Conservation (phyloP, 1,140 invertebrate species). For the Neelides sp. region DNA sequence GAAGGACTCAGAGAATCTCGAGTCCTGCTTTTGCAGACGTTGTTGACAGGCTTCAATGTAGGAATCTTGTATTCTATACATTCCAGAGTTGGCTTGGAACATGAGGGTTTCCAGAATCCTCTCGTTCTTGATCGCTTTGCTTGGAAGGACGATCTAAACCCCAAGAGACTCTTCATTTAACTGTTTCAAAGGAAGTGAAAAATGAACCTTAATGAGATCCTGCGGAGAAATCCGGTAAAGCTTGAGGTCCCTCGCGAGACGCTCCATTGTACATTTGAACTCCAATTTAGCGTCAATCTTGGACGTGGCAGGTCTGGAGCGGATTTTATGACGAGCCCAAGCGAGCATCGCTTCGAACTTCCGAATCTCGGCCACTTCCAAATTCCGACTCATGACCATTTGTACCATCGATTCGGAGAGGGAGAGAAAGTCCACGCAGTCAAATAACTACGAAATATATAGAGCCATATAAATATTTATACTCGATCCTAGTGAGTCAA, state of each 20-base stretch:
- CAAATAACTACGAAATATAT: slow-evolving; percentile 53
- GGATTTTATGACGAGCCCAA: slow-evolving; percentile 73
- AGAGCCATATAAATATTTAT: neutral
- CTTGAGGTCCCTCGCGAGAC: slow-evolving; percentile 74
- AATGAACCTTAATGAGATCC: slow-evolving; percentile 70
- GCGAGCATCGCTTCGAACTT: slow-evolving; percentile 87
- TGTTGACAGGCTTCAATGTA: slow-evolving; percentile 76
- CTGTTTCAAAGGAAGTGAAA: neutral
- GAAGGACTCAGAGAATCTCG: slow-evolving; percentile 62
- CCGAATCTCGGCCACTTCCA: slow-evolving; percentile 73
- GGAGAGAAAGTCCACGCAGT: slow-evolving; percentile 65
- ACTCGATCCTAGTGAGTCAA: neutral
- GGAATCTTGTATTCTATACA: slow-evolving; percentile 77
- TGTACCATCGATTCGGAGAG: slow-evolving; percentile 88
- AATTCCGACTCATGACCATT: slow-evolving; percentile 77
- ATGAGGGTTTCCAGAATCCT: slow-evolving; percentile 81
- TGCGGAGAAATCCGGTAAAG: slow-evolving; percentile 81
- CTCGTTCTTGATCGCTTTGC: slow-evolving; percentile 85
- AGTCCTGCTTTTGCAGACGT: slow-evolving; percentile 73
- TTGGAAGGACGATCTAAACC: slow-evolving; percentile 67
- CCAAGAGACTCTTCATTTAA: neutral
- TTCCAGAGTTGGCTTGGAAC: slow-evolving; percentile 83
- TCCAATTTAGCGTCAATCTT: slow-evolving; percentile 69
- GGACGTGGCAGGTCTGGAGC: slow-evolving; percentile 47
- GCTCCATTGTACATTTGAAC: slow-evolving; percentile 82